Conservation (phyloP, 2,797 vertebrate species). For the Channa striata region DNA sequence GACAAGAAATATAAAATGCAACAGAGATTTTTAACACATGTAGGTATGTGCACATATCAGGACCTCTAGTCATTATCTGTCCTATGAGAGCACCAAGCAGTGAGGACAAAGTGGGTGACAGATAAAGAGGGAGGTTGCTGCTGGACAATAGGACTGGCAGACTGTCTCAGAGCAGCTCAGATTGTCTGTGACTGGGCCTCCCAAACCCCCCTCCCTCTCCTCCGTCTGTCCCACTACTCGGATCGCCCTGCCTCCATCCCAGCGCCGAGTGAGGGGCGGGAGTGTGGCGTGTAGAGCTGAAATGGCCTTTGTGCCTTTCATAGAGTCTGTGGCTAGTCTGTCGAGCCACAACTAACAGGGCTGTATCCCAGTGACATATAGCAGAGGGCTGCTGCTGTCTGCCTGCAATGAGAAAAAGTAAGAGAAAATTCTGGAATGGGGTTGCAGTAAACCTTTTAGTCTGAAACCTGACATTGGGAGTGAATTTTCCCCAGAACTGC, state of each 20-base stretch:
- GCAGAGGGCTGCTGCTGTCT: slow-evolving; percentile 16
- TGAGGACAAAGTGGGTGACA: slow-evolving; percentile 45
- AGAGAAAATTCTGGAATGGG: slow-evolving; percentile 17
- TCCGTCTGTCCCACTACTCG: slow-evolving; percentile 69
- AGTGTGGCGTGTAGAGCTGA: slow-evolving; percentile 32
- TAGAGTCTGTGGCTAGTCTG: slow-evolving; percentile 58
- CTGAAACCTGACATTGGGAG: neutral
- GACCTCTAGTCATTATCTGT: slow-evolving; percentile 41
- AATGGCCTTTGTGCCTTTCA: slow-evolving; percentile 67
- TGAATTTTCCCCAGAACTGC: neutral
- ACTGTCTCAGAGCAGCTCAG: slow-evolving; percentile 76
- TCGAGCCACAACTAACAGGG: slow-evolving; percentile 35
- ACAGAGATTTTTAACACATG: neutral
- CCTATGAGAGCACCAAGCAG: slow-evolving; percentile 9
- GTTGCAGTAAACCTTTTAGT: neutral
- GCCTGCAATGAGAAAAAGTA: slow-evolving; percentile 34
- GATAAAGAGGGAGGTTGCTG: slow-evolving; percentile 72
- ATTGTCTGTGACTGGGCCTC: slow-evolving; percentile 71
- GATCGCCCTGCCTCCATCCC: slow-evolving; percentile 51
- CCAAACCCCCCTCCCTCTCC: slow-evolving; percentile 46
- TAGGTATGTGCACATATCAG: slow-evolving; percentile 31
- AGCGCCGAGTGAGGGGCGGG: slow-evolving; percentile 30
- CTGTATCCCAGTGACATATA: slow-evolving; percentile 33
- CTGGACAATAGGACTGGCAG: slow-evolving; percentile 75
- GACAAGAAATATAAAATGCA: neutral